Base-by-base conservation (phyloP, 2,797 vertebrate species). In the Pygocentrus nattereri region DNA sequence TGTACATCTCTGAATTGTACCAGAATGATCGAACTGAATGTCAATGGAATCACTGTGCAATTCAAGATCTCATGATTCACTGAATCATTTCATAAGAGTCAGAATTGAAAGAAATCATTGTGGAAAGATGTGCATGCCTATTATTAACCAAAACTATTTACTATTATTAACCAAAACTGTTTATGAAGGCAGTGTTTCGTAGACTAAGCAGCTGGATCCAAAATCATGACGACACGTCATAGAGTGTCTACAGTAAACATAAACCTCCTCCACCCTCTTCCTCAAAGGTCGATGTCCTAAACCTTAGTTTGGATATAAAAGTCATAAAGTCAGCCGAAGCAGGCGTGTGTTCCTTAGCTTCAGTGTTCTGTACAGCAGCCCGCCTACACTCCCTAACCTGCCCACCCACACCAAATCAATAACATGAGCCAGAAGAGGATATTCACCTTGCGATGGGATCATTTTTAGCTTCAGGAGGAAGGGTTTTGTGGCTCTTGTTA, bases 381-480 rank as follows among this genome's bases (percentile, higher is more conserved):
- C 54, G 41, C 79, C 52, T 76, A 74, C 73, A 38, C 23, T 75
- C 62, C 15, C 54, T 64, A 64, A 76, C 80, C 73, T 81, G 62
- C 27, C 23, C 47, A n/a, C 80, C 80, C 65, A 71, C 80, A 64
- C 8, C 56, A 30, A 61, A 76, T 76, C 74, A 64, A 82, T 70
- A 71, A 41, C 15, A 56, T 25, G 13, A 34, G n/a, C 2, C 3
- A 0, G 38, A 12, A 34, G 47, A 27, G 65, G 38, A 23, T 25
- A 21, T 56, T 74, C 34, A 56, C 64, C 49, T 44, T 16, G 31
- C 19, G 13, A 74, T 41, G 19, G 31, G 25, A 64, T 62, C 41
- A 19, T n/a, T 56, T 54, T 30, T 74, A 54, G 70, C 31, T 74
- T 74, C 31, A 18, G 6, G 15, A 65, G 19, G 34, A 41, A 47